A percentile compares a stretch with the other conserved stretches of the same genome.
phyloP scores from a whole-genome alignment of 2,888 invertebrate species.

The Harmothoe impar region DNA sequence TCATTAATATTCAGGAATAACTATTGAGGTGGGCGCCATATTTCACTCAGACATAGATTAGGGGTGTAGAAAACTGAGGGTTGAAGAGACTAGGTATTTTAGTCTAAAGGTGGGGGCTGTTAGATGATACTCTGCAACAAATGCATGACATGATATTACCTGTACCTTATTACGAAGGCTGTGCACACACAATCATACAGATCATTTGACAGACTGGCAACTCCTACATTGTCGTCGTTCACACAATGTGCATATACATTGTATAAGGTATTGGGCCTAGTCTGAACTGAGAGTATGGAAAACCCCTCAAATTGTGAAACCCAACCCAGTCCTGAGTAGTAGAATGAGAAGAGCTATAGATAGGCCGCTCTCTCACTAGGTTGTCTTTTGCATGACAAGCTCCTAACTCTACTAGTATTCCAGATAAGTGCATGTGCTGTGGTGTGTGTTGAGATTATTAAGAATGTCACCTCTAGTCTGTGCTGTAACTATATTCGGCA shows the following conservation, averaged over 20 bases:
- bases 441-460: constrained; percentile 8
- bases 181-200: no score
- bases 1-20: no score
- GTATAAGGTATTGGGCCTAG: constrained; percentile 5
- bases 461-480: constrained; percentile 17
- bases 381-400: constrained; percentile 50
- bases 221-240: no score
- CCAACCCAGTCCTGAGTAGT: constrained; percentile 29
- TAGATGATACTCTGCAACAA: no score
- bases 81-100: no score
- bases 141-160: no score
- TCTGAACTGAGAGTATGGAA: neutral
- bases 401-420: neutral
- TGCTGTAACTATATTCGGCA: neutral
- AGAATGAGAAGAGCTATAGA: neutral
- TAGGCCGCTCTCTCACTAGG: constrained; percentile 42
- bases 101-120: no score
- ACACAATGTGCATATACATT: neutral
- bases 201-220: no score
- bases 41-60: no score
- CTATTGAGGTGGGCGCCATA: no score
- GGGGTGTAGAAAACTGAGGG: no score
- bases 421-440: neutral
- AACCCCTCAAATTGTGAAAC: neutral
- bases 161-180: no score